phyloP scores from a whole-genome alignment of 2,797 vertebrate genomes.

The Myripristis murdjan region DNA sequence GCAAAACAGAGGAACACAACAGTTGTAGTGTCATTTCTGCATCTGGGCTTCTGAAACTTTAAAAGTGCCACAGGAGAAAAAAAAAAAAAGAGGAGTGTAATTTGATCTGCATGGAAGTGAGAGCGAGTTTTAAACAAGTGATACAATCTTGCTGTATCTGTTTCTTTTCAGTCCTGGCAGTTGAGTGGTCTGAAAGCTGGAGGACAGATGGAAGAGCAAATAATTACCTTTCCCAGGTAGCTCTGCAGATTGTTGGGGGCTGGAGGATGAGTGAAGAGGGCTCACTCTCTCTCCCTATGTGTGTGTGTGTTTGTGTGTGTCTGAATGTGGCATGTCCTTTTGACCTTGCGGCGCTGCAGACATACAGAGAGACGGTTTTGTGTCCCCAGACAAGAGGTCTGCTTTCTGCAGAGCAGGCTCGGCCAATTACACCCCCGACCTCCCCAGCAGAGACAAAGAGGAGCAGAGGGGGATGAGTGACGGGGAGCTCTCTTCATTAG shows the following conservation, averaged over 20 bases:
- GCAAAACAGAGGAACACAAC: background rate
- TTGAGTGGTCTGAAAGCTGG: slow-evolving; percentile 64
- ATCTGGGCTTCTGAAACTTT: background rate
- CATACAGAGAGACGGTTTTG: slow-evolving; percentile 79
- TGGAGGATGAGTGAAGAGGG: slow-evolving; percentile 75
- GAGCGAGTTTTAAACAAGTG: slow-evolving; percentile 1
- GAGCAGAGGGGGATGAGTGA: slow-evolving; percentile 72
- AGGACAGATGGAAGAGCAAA: slow-evolving; percentile 81
- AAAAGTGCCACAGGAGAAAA: background rate
- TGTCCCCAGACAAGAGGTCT: slow-evolving; percentile 84
- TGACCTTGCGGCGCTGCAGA: slow-evolving; percentile 76
- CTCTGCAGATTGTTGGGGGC: slow-evolving; percentile 66
- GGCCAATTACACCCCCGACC: slow-evolving; percentile 67
- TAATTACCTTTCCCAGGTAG: slow-evolving; percentile 86
- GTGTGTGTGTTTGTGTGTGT: slow-evolving; percentile 37
- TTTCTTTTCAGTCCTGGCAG: slow-evolving; percentile 52
- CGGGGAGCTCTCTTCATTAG: slow-evolving; percentile 48
- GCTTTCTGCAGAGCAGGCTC: slow-evolving; percentile 79
- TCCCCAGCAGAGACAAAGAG: slow-evolving; percentile 68
- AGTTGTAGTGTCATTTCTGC: background rate
- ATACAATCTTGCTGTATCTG: slow-evolving; percentile 37
- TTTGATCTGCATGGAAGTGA: background rate
- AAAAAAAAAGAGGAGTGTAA: background rate
- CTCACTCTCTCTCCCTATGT: slow-evolving; percentile 4
- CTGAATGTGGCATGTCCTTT: slow-evolving; percentile 73